These are phyloP conservation scores for Callinectes sapidus DNA, from an alignment of 2,888 invertebrate genomes.

Conservation along the genomic window DNA sequence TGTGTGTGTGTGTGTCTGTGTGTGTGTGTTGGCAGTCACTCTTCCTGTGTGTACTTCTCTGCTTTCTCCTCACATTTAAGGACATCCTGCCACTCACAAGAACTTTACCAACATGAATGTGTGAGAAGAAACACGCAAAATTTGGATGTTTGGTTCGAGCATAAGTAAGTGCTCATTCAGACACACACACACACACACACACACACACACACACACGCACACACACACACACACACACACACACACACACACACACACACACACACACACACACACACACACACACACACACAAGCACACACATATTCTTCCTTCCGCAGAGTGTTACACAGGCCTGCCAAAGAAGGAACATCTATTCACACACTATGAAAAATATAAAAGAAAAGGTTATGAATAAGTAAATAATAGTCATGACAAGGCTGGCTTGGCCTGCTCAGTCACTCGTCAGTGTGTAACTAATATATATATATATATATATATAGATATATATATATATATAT, in stretches of 20 bases:
- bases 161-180: neutral
- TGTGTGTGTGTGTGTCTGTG: slow-evolving; percentile 26
- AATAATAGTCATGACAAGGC: neutral
- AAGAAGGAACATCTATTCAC: neutral
- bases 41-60: neutral
- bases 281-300: too few species aligned
- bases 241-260: neutral
- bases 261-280: too few species aligned
- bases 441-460: neutral
- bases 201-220: neutral
- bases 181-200: slow-evolving; percentile 11
- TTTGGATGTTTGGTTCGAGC: neutral
- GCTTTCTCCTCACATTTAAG: neutral
- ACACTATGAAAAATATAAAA: neutral
- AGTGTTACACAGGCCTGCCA: neutral
- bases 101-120: neutral
- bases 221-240: too few species aligned
- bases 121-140: neutral
- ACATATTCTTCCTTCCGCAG: neutral
- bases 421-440: neutral
- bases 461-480: neutral
- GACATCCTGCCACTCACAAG: neutral
- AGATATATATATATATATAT: too few species aligned
- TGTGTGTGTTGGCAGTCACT: neutral
- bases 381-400: neutral